Conservation (phyloP, 64 coral and sea anemone species). For the Montipora efflorescens region DNA sequence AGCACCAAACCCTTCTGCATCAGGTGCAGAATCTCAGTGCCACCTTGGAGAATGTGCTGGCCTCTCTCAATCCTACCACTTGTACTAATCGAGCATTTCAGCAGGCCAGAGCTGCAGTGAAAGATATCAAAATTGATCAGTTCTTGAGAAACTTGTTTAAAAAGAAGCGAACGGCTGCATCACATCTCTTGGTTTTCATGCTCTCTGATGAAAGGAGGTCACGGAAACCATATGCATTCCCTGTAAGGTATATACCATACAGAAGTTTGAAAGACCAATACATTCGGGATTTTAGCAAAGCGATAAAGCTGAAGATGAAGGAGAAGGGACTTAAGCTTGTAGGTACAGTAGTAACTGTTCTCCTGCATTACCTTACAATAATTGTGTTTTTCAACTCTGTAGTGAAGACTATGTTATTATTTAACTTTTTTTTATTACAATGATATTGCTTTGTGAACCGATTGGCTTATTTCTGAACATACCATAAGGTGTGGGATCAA, state of each 20-base stretch:
- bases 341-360: background rate
- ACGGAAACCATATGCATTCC: constrained; percentile 34
- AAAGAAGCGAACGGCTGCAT: constrained; percentile 49
- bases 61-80: constrained; percentile 24
- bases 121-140: background rate
- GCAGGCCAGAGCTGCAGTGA: background rate
- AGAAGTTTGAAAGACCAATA: constrained; percentile 38
- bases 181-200: too few relatives aligned
- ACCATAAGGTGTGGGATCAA: too few relatives aligned
- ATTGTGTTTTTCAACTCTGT: background rate
- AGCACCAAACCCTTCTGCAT: constrained; percentile 55
- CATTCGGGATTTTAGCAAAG: background rate
- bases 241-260: constrained; percentile 6
- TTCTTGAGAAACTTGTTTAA: constrained; percentile 51
- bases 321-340: background rate
- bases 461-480: too few relatives aligned
- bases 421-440: too few relatives aligned
- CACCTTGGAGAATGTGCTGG: constrained; percentile 12
- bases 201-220: constrained; percentile 24
- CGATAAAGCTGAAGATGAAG: background rate
- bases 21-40: background rate
- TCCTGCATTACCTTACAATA: background rate
- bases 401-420: background rate
- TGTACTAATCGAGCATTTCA: constrained; percentile 11
- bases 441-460: too few relatives aligned